Percentiles rank a stretch among this genome's conserved stretches.
Conservation (phyloP, 2,797 vertebrate species). For the Helicolenus hilgendorfi region DNA sequence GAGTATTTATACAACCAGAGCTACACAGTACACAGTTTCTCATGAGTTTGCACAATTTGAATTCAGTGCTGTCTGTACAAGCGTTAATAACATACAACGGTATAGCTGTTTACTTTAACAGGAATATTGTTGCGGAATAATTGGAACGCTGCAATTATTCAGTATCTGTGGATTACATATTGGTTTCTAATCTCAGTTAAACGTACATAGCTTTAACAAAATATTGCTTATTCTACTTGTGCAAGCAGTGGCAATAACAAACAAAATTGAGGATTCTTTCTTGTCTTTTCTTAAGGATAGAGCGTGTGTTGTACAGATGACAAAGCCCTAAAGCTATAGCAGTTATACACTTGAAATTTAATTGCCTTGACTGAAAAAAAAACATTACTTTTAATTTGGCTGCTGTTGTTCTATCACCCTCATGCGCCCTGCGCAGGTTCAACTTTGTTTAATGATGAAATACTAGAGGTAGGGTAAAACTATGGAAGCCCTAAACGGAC, state of each 20-base stretch:
- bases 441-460: neutral
- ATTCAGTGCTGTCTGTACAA: neutral
- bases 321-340: neutral
- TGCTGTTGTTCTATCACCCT: neutral
- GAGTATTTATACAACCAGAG: neutral
- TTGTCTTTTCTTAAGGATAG: neutral
- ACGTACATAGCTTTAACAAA: neutral
- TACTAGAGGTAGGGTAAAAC: neutral
- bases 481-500: neutral
- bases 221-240: neutral
- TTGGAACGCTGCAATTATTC: neutral
- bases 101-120: neutral
- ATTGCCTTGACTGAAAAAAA: neutral
- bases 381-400: neutral
- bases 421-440: neutral
- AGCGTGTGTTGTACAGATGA: neutral
- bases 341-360: neutral
- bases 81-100: neutral
- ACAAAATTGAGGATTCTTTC: neutral
- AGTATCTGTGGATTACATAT: neutral
- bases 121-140: neutral
- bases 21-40: neutral
- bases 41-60: neutral
- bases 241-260: neutral
- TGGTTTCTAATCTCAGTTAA: neutral